Conservation (phyloP, 2,888 invertebrate species). For the Aporophyla lueneburgensis region DNA sequence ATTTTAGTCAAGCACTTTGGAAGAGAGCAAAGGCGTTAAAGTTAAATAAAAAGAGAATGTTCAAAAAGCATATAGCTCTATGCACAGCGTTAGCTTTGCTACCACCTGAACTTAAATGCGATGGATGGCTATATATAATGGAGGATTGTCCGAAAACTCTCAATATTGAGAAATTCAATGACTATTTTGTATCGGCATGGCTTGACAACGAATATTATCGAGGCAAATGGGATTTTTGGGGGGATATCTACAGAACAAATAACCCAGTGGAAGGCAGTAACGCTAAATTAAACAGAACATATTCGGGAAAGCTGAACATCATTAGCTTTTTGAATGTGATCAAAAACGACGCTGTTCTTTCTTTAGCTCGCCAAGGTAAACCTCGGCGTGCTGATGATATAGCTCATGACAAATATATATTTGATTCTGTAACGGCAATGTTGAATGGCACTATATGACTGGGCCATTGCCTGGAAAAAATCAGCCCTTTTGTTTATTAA, state of each 20-base stretch:
- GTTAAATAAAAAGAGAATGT: slow-evolving; percentile 38
- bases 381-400: slow-evolving; percentile 31
- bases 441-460: slow-evolving; percentile 31
- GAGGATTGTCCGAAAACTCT: slow-evolving; percentile 12
- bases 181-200: slow-evolving; percentile 39
- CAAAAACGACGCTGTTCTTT: slow-evolving; percentile 43
- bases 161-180: slow-evolving; percentile 20
- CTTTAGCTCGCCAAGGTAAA: slow-evolving; percentile 29
- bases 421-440: slow-evolving; percentile 32
- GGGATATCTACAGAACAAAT: slow-evolving; percentile 38
- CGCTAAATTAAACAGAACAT: slow-evolving; percentile 42
- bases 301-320: slow-evolving; percentile 39
- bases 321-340: slow-evolving; percentile 41
- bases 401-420: slow-evolving; percentile 27
- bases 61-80: slow-evolving; percentile 28
- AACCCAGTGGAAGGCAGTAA: slow-evolving; percentile 42
- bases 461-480: slow-evolving; percentile 29
- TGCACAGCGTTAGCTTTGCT: slow-evolving; percentile 25
- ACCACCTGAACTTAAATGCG: slow-evolving; percentile 17
- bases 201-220: slow-evolving; percentile 24
- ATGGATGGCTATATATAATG: slow-evolving; percentile 15
- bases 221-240: slow-evolving; percentile 41
- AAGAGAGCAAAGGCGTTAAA: slow-evolving; percentile 37
- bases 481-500: slow-evolving; percentile 36
- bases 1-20: slow-evolving; percentile 38